A percentile compares a stretch with the other conserved stretches of the same genome.
phyloP scores from a whole-genome alignment of 2,888 invertebrate species.

The Euplagia quadripunctaria region DNA sequence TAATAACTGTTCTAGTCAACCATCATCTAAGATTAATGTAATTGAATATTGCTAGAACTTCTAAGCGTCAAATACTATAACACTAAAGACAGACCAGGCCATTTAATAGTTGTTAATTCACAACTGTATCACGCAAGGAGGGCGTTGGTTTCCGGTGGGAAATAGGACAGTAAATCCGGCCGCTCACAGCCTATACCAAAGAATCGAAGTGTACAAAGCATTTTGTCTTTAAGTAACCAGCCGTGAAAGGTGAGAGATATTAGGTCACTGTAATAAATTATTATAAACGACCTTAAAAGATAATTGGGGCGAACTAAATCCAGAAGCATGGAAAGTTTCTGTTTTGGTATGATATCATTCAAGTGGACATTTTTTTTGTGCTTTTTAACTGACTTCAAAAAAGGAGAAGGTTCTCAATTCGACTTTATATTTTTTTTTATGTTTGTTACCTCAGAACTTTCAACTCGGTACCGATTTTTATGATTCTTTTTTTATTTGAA shows the following conservation, averaged over 20 bases:
- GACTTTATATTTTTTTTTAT: too few relatives aligned
- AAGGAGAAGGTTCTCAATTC: too few relatives aligned
- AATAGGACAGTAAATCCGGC: constrained; percentile 23
- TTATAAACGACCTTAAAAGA: not conserved
- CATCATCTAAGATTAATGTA: too few relatives aligned
- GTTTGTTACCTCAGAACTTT: too few relatives aligned
- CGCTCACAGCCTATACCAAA: constrained; percentile 9
- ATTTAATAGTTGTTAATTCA: constrained; percentile 37
- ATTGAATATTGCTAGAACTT: not conserved
- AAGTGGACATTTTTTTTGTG: not conserved
- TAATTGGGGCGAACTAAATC: not conserved
- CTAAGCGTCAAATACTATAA: not conserved
- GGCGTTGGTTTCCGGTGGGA: constrained; percentile 38
- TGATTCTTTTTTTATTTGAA: too few relatives aligned
- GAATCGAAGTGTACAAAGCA: constrained; percentile 20
- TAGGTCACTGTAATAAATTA: constrained; percentile 5
- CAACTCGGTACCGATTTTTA: too few relatives aligned
- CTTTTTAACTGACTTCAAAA: too few relatives aligned
- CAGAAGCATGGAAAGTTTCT: not conserved
- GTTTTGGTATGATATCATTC: not conserved
- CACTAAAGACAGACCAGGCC: constrained; percentile 3
- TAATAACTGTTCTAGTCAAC: too few relatives aligned
- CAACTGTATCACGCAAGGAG: constrained; percentile 23
- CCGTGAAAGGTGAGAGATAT: constrained; percentile 8
- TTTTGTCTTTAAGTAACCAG: constrained; percentile 14